These are phyloP conservation scores for Manis crassicaudata DNA, from an alignment of 2,797 vertebrate species.

Conservation along the genomic window DNA sequence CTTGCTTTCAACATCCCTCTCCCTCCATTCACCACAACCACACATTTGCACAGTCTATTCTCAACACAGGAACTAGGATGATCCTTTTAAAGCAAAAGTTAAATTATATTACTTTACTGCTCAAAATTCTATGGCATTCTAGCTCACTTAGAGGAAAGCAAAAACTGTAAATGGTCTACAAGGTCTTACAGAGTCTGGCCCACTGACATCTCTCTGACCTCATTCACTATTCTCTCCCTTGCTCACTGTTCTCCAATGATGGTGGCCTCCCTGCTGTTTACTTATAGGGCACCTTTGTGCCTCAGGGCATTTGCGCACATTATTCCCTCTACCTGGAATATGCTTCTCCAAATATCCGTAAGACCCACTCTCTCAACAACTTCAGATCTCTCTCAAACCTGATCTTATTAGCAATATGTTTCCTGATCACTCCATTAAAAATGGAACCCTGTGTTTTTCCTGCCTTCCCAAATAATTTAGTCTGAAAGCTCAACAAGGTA, in stretches of 20 bases:
- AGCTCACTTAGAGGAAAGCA: background rate
- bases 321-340: background rate
- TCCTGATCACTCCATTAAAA: background rate
- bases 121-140: background rate
- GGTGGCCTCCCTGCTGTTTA: background rate
- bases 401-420: background rate
- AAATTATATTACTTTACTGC: background rate
- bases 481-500: background rate
- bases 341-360: background rate
- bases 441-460: background rate
- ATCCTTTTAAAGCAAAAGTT: background rate
- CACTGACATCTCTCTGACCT: background rate
- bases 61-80: background rate
- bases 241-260: background rate
- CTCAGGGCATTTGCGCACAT: background rate
- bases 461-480: constrained; percentile 33
- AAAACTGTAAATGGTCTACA: background rate
- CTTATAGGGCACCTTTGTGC: background rate
- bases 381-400: background rate
- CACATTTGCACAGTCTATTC: background rate
- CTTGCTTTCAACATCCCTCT: background rate
- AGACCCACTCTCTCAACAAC: background rate
- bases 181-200: background rate
- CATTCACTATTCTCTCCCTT: background rate
- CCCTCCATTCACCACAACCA: background rate